These are phyloP conservation scores for Eupeodes corollae DNA, from an alignment of 1,140 invertebrate genomes.

Conservation along the genomic window DNA sequence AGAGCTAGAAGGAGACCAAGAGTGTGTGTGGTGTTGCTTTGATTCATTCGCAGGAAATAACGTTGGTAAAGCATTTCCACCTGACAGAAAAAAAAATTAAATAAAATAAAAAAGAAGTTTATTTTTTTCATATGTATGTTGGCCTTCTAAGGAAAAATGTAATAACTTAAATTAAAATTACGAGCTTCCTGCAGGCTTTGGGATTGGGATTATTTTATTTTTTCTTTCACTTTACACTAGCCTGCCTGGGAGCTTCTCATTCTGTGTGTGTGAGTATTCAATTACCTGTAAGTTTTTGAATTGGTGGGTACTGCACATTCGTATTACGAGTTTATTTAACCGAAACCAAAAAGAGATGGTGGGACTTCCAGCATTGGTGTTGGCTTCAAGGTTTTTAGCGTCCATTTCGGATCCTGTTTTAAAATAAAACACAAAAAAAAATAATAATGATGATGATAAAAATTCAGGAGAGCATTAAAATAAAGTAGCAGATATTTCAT, in stretches of 20 bases:
- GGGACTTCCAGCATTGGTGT: constrained; percentile 21
- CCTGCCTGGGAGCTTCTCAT: too few species aligned
- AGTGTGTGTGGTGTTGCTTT: constrained; percentile 76
- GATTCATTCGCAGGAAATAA: constrained; percentile 86
- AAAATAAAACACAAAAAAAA: neutral
- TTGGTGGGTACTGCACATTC: constrained; percentile 48
- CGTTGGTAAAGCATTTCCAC: constrained; percentile 84
- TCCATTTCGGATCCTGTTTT: neutral
- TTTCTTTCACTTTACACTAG: too few species aligned
- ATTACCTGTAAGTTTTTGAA: constrained; percentile 58
- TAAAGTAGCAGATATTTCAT: too few species aligned
- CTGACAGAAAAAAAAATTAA: constrained; percentile 38
- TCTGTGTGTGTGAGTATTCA: constrained; percentile 8
- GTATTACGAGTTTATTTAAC: constrained; percentile 33
- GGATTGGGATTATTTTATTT: too few species aligned
- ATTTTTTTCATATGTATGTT: too few species aligned
- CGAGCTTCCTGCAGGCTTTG: too few species aligned
- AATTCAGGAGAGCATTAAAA: constrained; percentile 6
- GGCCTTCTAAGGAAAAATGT: too few species aligned
- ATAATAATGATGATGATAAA: neutral
- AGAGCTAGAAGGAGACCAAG: constrained; percentile 63
- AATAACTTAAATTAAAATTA: neutral
- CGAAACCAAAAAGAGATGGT: constrained; percentile 36
- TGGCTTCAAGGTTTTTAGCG: constrained; percentile 5
- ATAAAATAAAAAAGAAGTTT: neutral